Evolutionary conservation across 2,888 invertebrate genomes (phyloP).

Genomic region (Melanostoma scalare): DNA sequence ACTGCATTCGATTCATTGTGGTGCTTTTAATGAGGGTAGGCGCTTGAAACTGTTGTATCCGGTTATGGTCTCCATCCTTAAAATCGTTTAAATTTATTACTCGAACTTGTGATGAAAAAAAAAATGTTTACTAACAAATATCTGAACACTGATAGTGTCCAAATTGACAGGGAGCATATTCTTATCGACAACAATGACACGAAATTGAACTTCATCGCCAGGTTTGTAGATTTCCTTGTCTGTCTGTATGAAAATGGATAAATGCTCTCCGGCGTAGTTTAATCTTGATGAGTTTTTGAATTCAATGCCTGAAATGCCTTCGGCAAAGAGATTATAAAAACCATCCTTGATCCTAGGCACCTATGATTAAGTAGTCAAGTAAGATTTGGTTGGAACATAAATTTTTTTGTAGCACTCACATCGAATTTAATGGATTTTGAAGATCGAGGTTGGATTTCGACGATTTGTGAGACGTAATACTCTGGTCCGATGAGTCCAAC

Average conservation of each 20-base stretch:
- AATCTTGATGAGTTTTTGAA: constrained; percentile 89
- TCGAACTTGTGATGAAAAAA: neutral
- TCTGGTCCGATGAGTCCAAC: constrained; percentile 90
- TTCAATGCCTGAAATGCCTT: constrained; percentile 87
- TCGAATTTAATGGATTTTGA: constrained; percentile 88
- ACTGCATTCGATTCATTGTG: constrained; percentile 88
- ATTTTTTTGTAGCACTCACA: constrained; percentile 81
- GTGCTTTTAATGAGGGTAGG: constrained; percentile 88
- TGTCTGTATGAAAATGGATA: constrained; percentile 93
- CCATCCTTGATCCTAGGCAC: constrained; percentile 76
- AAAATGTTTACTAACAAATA: constrained; percentile 75
- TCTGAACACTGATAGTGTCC: constrained; percentile 76
- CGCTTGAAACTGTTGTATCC: constrained; percentile 91
- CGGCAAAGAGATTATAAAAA: constrained; percentile 77
- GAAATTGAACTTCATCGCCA: constrained; percentile 90
- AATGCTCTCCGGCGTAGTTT: constrained; percentile 86
- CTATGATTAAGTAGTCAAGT: constrained; percentile 23
- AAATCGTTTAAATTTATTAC: neutral
- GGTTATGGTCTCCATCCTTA: constrained; percentile 89
- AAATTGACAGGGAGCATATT: constrained; percentile 85
- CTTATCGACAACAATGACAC: constrained; percentile 87
- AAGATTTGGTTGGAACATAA: no score
- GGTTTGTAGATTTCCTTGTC: constrained; percentile 97
- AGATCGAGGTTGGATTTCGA: constrained; percentile 87
- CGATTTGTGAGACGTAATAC: constrained; percentile 87